Conservation (phyloP, 2,797 vertebrate genomes). For the Propithecus perrieri region DNA sequence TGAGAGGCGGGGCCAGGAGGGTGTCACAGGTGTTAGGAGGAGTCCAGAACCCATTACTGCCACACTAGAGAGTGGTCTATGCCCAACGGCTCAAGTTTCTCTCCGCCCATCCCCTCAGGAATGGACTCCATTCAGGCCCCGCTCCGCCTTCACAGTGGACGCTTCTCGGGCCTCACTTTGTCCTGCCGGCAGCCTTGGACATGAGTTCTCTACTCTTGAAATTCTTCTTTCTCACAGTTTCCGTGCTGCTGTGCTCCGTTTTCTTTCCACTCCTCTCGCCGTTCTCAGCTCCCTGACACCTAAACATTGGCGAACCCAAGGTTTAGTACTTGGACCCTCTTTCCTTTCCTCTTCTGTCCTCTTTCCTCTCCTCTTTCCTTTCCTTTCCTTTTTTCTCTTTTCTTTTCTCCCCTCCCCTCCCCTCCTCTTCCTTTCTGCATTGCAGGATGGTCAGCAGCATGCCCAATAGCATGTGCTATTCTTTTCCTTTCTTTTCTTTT, state of each 20-base stretch:
- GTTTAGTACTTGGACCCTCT: neutral
- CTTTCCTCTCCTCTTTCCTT: neutral
- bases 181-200: neutral
- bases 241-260: neutral
- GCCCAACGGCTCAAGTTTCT: neutral
- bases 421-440: too few relatives aligned
- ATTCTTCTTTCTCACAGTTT: neutral
- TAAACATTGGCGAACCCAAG: neutral
- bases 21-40: neutral
- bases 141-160: neutral
- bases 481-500: neutral
- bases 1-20: accelerated
- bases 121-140: neutral
- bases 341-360: neutral
- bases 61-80: neutral
- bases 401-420: too few relatives aligned
- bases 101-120: neutral
- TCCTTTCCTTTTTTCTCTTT: too few relatives aligned
- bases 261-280: neutral
- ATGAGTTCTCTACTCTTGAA: neutral
- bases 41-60: neutral
- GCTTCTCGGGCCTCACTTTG: neutral
- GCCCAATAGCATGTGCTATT: too few relatives aligned
- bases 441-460: too few relatives aligned
- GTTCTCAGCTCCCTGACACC: neutral